Evolutionary conservation across 2,888 invertebrate genomes (phyloP).

Genomic region (Dryomyza anilis): DNA sequence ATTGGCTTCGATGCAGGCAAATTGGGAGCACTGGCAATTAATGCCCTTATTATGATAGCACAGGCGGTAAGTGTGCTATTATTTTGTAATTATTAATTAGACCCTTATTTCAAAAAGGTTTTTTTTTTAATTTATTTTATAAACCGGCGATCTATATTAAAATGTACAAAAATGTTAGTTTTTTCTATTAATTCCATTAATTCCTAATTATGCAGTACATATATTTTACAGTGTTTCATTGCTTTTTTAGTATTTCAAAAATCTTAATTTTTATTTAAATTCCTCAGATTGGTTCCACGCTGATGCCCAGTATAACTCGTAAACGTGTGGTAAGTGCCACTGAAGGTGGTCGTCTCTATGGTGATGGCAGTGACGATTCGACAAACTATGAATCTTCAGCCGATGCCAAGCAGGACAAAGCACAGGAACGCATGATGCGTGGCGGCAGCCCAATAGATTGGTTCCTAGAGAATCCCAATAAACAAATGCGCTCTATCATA

Average conservation of each 20-base stretch:
- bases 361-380: neutral
- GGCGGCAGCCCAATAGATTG: conserved; percentile 65
- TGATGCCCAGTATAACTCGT: conserved; percentile 41
- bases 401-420: conserved; percentile 35
- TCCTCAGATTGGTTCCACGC: conserved; percentile 51
- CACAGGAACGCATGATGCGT: conserved; percentile 45
- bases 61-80: conserved; percentile 71
- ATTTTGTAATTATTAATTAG: neutral
- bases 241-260: too few relatives aligned
- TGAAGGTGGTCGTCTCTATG: conserved; percentile 16
- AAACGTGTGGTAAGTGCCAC: neutral
- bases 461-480: conserved; percentile 70
- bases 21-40: conserved; percentile 80
- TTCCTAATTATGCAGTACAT: too few relatives aligned
- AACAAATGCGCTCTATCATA: conserved; percentile 62
- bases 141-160: too few relatives aligned
- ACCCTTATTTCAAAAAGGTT: too few relatives aligned
- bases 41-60: conserved; percentile 81
- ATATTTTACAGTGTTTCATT: too few relatives aligned
- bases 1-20: conserved; percentile 78
- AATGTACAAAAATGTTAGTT: too few relatives aligned
- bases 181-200: too few relatives aligned
- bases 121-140: too few relatives aligned
- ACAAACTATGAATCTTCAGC: neutral
- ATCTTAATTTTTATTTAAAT: neutral